These are phyloP conservation scores for Tachuris rubrigastra DNA, from an alignment of 2,113 vertebrate species.

Conservation along the genomic window DNA sequence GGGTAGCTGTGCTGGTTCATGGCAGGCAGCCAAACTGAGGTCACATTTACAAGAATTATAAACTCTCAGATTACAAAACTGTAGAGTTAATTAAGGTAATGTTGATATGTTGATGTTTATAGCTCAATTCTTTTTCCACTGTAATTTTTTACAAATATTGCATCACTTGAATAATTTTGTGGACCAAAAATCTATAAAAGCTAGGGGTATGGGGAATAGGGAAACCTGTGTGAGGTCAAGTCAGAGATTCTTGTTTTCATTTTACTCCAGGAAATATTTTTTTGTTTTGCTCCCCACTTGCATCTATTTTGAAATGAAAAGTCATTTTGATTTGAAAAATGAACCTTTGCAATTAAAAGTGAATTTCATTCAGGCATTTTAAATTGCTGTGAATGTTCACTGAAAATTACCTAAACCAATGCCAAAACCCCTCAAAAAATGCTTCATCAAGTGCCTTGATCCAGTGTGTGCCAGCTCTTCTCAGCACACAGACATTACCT, in stretches of 20 bases:
- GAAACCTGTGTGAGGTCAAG: background rate
- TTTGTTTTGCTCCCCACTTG: background rate
- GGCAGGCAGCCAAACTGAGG: background rate
- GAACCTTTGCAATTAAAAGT: background rate
- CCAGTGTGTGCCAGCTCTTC: background rate
- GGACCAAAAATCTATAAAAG: background rate
- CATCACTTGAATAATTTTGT: background rate
- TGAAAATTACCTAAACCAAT: background rate
- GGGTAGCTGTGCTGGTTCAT: accelerated
- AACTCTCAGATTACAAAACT: background rate
- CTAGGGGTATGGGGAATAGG: accelerated
- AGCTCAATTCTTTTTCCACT: background rate
- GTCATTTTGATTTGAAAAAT: background rate
- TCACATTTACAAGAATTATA: background rate
- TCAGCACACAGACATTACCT: background rate
- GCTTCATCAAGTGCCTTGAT: background rate
- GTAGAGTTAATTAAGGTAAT: background rate
- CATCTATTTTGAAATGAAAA: background rate
- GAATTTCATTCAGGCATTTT: background rate
- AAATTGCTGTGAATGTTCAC: background rate
- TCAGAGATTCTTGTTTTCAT: background rate
- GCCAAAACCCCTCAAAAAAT: background rate
- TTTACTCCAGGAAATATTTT: background rate
- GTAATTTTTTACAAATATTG: background rate
- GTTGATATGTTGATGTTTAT: background rate